Evolutionary conservation across 2,888 invertebrate genomes (phyloP).

Genomic region (Myathropa florea): DNA sequence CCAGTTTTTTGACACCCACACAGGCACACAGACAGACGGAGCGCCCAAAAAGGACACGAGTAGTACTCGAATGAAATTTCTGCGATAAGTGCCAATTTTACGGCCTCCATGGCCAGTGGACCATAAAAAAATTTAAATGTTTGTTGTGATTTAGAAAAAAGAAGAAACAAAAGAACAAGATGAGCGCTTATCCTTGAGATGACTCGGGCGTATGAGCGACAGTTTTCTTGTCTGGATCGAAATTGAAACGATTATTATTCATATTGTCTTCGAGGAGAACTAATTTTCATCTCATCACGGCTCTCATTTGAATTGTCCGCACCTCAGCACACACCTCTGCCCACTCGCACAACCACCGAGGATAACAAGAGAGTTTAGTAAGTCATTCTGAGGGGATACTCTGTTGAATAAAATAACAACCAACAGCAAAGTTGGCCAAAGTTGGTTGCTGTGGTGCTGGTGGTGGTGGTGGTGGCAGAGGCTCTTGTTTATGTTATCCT

Average conservation of each 20-base stretch:
- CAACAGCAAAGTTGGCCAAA: background rate
- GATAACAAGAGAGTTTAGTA: background rate
- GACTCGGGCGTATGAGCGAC: slow-evolving; percentile 42
- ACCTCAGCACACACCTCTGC: background rate
- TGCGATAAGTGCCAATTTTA: slow-evolving; percentile 33
- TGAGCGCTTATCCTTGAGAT: background rate
- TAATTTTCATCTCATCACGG: slow-evolving; percentile 31
- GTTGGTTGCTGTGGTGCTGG: background rate
- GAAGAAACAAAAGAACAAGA: slow-evolving; percentile 14
- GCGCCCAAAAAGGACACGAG: background rate
- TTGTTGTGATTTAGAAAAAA: slow-evolving; percentile 38
- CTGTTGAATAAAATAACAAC: slow-evolving; percentile 32
- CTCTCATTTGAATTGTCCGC: background rate
- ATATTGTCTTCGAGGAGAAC: background rate
- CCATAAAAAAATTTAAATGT: slow-evolving; percentile 37
- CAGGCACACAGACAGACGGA: background rate
- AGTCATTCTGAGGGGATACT: background rate
- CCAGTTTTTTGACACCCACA: slow-evolving; percentile 3
- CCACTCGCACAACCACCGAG: background rate
- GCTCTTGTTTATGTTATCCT: background rate
- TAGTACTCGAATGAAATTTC: background rate
- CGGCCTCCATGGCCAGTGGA: background rate
- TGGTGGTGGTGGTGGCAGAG: background rate
- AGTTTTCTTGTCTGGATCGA: background rate
- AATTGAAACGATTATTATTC: slow-evolving; percentile 35